These are phyloP conservation scores for Onthophagus sagittarius DNA, from an alignment of 2,888 invertebrate species.

Conservation along the genomic window DNA sequence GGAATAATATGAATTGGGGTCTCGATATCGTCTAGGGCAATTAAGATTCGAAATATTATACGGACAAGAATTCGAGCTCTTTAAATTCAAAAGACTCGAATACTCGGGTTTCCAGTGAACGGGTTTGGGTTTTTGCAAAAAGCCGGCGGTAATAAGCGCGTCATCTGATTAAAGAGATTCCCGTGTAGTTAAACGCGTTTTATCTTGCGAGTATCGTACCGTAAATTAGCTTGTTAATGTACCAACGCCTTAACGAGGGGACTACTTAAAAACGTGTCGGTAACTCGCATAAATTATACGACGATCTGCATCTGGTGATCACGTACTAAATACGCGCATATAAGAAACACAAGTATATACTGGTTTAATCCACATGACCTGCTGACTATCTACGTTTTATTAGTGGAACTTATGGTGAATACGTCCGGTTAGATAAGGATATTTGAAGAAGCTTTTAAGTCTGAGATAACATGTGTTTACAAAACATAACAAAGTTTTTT, in stretches of 20 bases:
- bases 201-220: neutral
- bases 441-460: neutral
- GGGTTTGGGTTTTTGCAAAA: neutral
- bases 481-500: neutral
- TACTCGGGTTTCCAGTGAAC: neutral
- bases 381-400: neutral
- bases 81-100: neutral
- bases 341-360: neutral
- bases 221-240: neutral
- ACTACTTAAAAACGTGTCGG: neutral
- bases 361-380: neutral
- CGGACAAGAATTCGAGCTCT: neutral
- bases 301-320: neutral
- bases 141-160: neutral
- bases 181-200: neutral
- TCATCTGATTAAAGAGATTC: neutral
- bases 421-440: neutral
- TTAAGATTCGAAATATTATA: neutral
- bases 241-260: neutral
- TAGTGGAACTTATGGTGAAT: neutral
- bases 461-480: neutral
- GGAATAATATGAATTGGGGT: neutral
- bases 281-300: neutral
- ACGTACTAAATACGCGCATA: neutral
- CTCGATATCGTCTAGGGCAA: neutral